Evolutionary conservation across 2,797 vertebrate genomes (phyloP), one percentile per base, ranked within the genome.

Genomic region (Tarsius wallacei): DNA sequence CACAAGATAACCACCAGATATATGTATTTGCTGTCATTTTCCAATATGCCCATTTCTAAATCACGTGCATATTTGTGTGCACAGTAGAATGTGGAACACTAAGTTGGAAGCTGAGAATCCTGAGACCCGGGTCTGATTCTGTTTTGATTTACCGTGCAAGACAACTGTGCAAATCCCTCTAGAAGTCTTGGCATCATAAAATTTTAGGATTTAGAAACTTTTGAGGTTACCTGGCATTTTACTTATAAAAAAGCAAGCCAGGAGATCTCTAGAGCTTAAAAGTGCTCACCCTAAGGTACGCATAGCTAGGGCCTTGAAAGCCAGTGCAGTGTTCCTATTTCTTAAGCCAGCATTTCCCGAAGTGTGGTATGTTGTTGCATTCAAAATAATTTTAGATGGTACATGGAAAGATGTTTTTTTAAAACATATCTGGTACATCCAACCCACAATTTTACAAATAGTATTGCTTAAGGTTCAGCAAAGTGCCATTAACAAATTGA

Each of bases 191-290:
- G 33, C 6, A 82, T 49, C 47, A n/a, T 70, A 17, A 9, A 11
- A 12, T 33, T 93, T 93, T 71, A 68, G 53, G 82, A 55, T 53
- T 88, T 89, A 87, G 59, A 66, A 59, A 76, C 49, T 51, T 87
- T 82, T 7, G 17, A 80, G n/a, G 33, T 93, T 74, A 66, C 33
- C n/a, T 87, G 63, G 47, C 5, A 5, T 74, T 94, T 77, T 71
- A 42, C 66, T 85, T 63, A n/a, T 0, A 5, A 16, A 21, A 19
- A 7, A 59, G 5, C 77, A 66, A 70, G 61, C 13, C 33, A 66
- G 68, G 14, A 90, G 80, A 21, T 61, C 55, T 49, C 31, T 42
- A 24, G 68, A 42, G 28, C 17, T 49, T 86, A 61, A 55, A 28
- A 49, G 70, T 31, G 24, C 11, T 83, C 10, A 9, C 0, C 11